Percentiles rank a stretch among this genome's conserved stretches.
These are phyloP conservation scores for Mylabris sibirica DNA, from an alignment of 2,888 invertebrate species.

Conservation along the genomic window DNA sequence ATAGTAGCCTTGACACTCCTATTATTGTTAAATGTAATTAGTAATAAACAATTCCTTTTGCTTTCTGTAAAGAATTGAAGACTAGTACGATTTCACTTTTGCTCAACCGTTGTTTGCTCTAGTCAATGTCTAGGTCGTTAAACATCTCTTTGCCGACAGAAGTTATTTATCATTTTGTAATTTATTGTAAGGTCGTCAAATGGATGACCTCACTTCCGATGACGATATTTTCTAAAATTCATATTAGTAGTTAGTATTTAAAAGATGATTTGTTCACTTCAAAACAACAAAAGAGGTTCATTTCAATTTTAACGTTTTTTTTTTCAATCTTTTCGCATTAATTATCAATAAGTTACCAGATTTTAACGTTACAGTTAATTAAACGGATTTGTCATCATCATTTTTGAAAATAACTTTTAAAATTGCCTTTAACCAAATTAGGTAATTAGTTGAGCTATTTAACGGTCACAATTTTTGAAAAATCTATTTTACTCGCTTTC, in stretches of 20 bases:
- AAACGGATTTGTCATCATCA: neutral
- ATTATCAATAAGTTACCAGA: neutral
- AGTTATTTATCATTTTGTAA: conserved; percentile 34
- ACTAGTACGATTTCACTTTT: conserved; percentile 37
- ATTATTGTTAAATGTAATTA: conserved; percentile 25
- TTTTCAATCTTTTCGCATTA: too few species aligned
- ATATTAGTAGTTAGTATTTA: neutral
- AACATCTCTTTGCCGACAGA: conserved; percentile 34
- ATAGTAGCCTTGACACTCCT: conserved; percentile 30
- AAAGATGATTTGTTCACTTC: neutral
- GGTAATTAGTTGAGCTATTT: neutral
- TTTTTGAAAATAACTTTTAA: neutral
- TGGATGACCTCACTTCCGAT: neutral
- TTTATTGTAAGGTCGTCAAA: conserved; percentile 1
- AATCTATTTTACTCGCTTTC: neutral
- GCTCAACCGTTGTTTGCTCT: conserved; percentile 25
- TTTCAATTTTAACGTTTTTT: too few species aligned
- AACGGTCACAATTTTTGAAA: neutral
- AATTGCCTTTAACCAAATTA: neutral
- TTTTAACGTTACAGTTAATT: neutral
- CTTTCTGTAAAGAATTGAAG: conserved; percentile 24
- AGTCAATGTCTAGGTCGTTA: conserved; percentile 38
- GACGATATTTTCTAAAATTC: neutral
- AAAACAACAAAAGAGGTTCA: neutral
- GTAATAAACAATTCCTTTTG: conserved; percentile 32